These are phyloP conservation scores for Glareola pratincola DNA, from an alignment of 2,113 vertebrate genomes.

Conservation along the genomic window DNA sequence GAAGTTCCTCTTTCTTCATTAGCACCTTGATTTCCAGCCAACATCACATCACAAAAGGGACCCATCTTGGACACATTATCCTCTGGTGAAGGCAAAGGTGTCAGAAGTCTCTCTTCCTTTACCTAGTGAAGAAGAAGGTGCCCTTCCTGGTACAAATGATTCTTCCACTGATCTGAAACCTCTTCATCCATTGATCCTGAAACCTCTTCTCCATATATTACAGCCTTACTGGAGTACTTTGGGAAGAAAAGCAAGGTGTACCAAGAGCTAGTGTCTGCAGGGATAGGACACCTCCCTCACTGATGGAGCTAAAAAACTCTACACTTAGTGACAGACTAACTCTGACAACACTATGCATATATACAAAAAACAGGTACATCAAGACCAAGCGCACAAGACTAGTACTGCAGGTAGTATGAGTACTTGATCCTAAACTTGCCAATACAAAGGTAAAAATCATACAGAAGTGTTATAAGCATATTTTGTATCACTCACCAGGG, in stretches of 20 bases:
- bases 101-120: background rate
- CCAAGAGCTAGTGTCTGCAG: background rate
- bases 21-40: background rate
- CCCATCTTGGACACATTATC: background rate
- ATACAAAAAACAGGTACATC: background rate
- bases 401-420: background rate
- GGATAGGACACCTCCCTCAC: background rate
- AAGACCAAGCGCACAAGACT: background rate
- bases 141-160: background rate
- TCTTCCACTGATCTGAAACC: background rate
- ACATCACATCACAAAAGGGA: background rate
- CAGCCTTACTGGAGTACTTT: background rate
- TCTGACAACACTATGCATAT: fast-evolving
- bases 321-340: background rate
- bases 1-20: background rate
- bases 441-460: background rate
- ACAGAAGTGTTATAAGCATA: background rate
- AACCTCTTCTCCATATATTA: background rate
- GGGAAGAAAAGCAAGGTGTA: background rate
- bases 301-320: background rate
- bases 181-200: background rate
- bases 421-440: background rate
- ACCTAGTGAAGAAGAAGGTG: background rate
- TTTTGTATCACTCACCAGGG: background rate
- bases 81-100: background rate